These are phyloP conservation scores for Polymixis lichenea DNA, from an alignment of 2,888 invertebrate species.

Conservation along the genomic window DNA sequence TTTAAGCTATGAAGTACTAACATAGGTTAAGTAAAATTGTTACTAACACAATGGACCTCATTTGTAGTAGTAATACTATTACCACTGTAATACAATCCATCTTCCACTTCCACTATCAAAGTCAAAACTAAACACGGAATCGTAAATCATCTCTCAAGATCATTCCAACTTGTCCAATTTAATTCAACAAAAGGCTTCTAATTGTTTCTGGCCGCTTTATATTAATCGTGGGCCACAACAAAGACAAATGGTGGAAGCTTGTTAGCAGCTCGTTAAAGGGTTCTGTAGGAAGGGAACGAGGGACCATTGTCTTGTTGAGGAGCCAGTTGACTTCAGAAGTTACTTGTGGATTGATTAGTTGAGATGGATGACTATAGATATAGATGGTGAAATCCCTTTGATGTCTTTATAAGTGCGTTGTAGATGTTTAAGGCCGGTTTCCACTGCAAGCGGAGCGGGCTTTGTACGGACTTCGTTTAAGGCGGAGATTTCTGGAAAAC, in stretches of 20 bases:
- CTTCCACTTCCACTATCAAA: neutral
- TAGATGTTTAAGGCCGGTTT: neutral
- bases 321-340: conserved; percentile 10
- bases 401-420: neutral
- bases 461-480: too few relatives aligned
- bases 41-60: too few relatives aligned
- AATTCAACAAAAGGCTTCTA: conserved; percentile 20
- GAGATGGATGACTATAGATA: neutral
- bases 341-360: neutral
- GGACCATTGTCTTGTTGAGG: neutral
- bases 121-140: neutral
- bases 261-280: conserved; percentile 14
- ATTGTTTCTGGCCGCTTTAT: conserved; percentile 35
- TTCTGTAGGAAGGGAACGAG: neutral
- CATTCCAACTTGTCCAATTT: conserved; percentile 23
- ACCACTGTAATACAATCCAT: neutral
- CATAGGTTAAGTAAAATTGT: too few relatives aligned
- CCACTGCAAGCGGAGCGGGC: neutral
- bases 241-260: conserved; percentile 19
- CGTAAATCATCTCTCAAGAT: neutral
- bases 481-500: too few relatives aligned
- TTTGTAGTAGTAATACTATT: too few relatives aligned
- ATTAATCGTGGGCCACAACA: conserved; percentile 31
- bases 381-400: neutral
- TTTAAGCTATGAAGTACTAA: too few relatives aligned